A percentile compares a stretch with the other conserved stretches of the same genome.
These are phyloP conservation scores for Sanderia malayensis DNA, from an alignment of 30 jellyfish, hydroid and myxozoan genomes.

Conservation along the genomic window DNA sequence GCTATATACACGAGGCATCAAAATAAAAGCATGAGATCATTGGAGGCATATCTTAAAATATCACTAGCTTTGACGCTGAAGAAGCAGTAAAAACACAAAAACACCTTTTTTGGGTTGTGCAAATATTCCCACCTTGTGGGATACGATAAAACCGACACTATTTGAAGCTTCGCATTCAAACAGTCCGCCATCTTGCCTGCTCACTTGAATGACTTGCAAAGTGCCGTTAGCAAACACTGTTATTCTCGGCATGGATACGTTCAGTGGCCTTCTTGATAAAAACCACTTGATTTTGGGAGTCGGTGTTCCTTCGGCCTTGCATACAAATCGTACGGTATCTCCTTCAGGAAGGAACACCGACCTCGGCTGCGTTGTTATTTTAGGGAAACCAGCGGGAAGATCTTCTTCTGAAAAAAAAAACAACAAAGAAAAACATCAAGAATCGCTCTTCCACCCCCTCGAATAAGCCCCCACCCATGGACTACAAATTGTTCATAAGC, in stretches of 20 bases:
- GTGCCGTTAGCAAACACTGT: constrained; percentile 33
- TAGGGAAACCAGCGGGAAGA: constrained; percentile 85
- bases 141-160: constrained; percentile 29
- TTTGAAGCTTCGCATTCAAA: constrained; percentile 63
- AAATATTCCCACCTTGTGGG: constrained; percentile 39
- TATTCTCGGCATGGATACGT: constrained; percentile 35
- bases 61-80: too few species aligned
- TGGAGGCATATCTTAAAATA: too few species aligned
- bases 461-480: too few species aligned
- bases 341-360: constrained; percentile 30
- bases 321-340: constrained; percentile 26
- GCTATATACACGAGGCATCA: too few species aligned
- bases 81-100: too few species aligned
- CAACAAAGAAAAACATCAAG: too few species aligned
- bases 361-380: constrained; percentile 15
- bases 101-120: constrained; percentile 33
- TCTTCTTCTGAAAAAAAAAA: constrained; percentile 42
- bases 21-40: too few species aligned
- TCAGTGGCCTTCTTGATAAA: constrained; percentile 25
- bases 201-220: constrained; percentile 16
- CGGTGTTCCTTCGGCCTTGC: constrained; percentile 59
- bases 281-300: constrained; percentile 59
- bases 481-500: too few species aligned
- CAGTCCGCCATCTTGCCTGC: constrained; percentile 27
- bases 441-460: too few species aligned